These are phyloP conservation scores for Heteractis magnifica DNA, from an alignment of 92 coral and sea anemone species.

Conservation along the genomic window DNA sequence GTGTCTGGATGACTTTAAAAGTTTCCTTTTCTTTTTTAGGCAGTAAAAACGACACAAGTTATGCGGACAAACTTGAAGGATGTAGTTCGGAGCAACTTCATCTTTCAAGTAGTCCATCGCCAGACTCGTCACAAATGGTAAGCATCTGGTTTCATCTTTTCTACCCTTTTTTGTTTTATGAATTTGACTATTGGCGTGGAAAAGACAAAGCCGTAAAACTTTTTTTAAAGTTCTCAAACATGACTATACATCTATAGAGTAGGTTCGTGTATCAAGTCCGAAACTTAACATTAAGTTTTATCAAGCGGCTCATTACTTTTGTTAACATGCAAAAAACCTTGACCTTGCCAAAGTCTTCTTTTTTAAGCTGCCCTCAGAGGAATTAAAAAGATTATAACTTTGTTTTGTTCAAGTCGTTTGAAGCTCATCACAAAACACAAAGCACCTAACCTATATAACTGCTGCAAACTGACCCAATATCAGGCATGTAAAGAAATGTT, in stretches of 20 bases:
- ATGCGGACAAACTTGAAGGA: not conserved
- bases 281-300: not conserved
- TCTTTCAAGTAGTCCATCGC: not conserved
- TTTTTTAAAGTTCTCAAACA: too few species aligned
- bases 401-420: constrained; percentile 1
- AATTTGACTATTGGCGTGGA: not conserved
- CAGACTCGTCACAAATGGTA: not conserved
- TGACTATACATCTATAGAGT: too few species aligned
- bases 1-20: too few species aligned
- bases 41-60: not conserved
- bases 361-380: not conserved
- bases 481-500: not conserved
- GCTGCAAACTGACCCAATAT: not conserved
- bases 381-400: constrained; percentile 4
- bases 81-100: not conserved
- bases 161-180: not conserved
- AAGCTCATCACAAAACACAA: not conserved
- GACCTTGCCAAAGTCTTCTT: not conserved
- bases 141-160: not conserved
- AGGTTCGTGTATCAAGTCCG: too few species aligned
- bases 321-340: not conserved
- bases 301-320: constrained; percentile 1
- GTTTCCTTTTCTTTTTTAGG: not conserved
- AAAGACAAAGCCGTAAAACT: too few species aligned
- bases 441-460: not conserved